Evolutionary conservation across 1,140 invertebrate genomes (phyloP), one percentile per base, ranked within the genome.

Genomic region (Hylaeus volcanicus): DNA sequence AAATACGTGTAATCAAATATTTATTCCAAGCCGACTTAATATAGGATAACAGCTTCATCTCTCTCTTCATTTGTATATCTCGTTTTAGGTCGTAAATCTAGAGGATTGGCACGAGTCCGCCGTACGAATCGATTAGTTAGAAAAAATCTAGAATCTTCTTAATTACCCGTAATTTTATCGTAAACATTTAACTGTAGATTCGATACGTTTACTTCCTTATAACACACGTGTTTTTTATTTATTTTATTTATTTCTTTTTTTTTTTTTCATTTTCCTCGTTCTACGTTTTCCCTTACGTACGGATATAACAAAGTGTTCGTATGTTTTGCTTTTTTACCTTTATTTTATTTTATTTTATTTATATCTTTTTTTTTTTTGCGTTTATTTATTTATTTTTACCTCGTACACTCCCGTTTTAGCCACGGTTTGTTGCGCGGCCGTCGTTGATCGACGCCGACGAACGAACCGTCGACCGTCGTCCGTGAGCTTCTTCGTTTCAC

Each of bases 81-180:
- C 84, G 80, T 72, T 84, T 88, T 90, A 88, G 82, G 85, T 90
- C 79, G 88, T 90, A 89, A 90, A 82, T 88, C 88, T 91, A 91
- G 82, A 90, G 87, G 82, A 90, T 90, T 88, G 87, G 87, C 87
- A 86, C 87, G 83, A 90, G 85, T 87, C 83, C 82, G 83, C 84
- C 86, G 80, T 91, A 92, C 88, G 82, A 91, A 90, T 88, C 90
- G 88, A 85, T 92, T 90, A 92, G 88, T 90, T 92, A 93, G 91
- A 92, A 93, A 93, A 93, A 93, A 89, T 93, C 91, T 92, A 92
- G 86, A 93, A 91, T 92, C 90, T 90, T 90, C 90, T 92, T 93
- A 92, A 92, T 93, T 93, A 93, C 92, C 92, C 92, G 92, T 93
- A 93, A 92, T 93, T 92, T 93, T 92, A 92, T 93, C 90, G 89